phyloP scores from a whole-genome alignment of 2,888 invertebrate genomes.

The Agrypnus murinus region DNA sequence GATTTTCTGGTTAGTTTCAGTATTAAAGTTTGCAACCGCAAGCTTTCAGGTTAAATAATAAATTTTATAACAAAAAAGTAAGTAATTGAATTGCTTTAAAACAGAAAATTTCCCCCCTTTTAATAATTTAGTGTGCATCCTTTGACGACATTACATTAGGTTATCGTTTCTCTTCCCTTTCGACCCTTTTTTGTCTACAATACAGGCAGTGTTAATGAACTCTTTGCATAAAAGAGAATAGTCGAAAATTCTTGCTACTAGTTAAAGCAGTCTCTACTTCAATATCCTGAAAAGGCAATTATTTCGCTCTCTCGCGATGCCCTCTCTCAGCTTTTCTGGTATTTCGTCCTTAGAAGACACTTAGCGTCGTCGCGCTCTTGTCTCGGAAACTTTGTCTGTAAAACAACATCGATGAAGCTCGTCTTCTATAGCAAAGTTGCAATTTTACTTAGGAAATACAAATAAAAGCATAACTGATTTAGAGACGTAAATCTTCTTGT shows the following conservation, averaged over 20 bases:
- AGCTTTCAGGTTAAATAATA: not conserved
- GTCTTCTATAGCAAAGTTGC: not conserved
- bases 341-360: slow-evolving; percentile 26
- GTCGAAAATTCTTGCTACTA: slow-evolving; percentile 14
- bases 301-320: slow-evolving; percentile 22
- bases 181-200: slow-evolving; percentile 8
- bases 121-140: slow-evolving; percentile 16
- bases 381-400: slow-evolving; percentile 27
- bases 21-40: not conserved
- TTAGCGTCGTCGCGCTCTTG: slow-evolving; percentile 9
- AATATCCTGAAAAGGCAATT: slow-evolving; percentile 28
- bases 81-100: not conserved
- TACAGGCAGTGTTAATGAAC: slow-evolving; percentile 23
- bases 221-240: slow-evolving; percentile 24
- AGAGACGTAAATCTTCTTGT: too few relatives aligned
- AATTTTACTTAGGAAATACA: too few relatives aligned
- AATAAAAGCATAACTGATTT: too few relatives aligned
- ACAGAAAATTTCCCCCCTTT: not conserved
- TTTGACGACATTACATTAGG: slow-evolving; percentile 10
- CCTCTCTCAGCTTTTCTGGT: slow-evolving; percentile 29
- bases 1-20: not conserved
- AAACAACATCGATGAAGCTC: slow-evolving; percentile 24
- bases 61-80: not conserved
- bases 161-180: slow-evolving; percentile 7
- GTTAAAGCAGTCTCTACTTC: slow-evolving; percentile 24